These are phyloP conservation scores for Theropithecus gelada DNA, from an alignment of 2,113 vertebrate genomes.

Conservation along the genomic window DNA sequence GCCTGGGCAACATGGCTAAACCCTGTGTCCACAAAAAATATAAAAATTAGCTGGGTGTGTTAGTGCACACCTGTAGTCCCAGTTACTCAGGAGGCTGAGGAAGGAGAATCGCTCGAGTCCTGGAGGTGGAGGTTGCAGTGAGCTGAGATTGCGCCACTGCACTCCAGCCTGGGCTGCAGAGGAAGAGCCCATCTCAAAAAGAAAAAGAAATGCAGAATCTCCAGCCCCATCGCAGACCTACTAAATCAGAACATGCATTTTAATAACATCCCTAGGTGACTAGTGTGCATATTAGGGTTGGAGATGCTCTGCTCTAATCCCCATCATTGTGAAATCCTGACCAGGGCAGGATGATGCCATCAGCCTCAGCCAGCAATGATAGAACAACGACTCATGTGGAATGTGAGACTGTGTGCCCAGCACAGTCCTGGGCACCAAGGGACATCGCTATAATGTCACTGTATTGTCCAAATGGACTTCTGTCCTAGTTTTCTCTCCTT, in stretches of 20 bases:
- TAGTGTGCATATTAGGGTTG: fast-evolving
- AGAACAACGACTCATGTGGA: fast-evolving
- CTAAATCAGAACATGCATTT: not conserved
- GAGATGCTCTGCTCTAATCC: not conserved
- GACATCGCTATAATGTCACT: too few relatives aligned
- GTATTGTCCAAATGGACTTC: not conserved
- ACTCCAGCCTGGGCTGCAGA: too few relatives aligned
- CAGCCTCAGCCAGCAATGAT: fast-evolving
- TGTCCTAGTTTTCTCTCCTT: not conserved
- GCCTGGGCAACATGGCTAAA: too few relatives aligned
- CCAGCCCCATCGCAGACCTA: not conserved
- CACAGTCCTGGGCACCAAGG: not conserved
- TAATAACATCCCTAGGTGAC: not conserved
- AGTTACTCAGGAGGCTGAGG: too few relatives aligned
- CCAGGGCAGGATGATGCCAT: fast-evolving
- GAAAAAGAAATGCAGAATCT: not conserved
- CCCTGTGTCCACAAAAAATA: too few relatives aligned
- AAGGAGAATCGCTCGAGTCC: too few relatives aligned
- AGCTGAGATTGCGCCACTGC: too few relatives aligned
- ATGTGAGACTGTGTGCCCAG: not conserved
- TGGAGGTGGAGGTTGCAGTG: too few relatives aligned
- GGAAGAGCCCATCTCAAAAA: too few relatives aligned
- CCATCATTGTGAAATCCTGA: not conserved
- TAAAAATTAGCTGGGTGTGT: too few relatives aligned
- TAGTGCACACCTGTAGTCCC: too few relatives aligned